A percentile compares a stretch with the other conserved stretches of the same genome.
These are phyloP conservation scores for Gasterosteus aculeatus DNA, from an alignment of 2,113 vertebrate genomes.

Conservation along the genomic window DNA sequence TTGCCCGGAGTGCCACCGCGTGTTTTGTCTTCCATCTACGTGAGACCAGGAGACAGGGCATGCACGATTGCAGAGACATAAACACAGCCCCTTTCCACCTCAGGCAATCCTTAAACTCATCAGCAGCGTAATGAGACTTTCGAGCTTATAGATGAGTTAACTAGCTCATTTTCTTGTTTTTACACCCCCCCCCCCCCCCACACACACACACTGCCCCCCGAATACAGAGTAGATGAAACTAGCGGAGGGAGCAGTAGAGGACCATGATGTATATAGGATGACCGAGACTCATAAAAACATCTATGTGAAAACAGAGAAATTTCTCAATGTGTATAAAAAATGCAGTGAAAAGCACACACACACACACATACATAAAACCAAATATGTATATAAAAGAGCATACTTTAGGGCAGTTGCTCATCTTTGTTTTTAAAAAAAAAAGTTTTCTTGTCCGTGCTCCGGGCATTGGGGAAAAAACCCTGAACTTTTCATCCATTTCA, in stretches of 20 bases:
- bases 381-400: not conserved
- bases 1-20: constrained; percentile 51
- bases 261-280: constrained; percentile 56
- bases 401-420: not conserved
- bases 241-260: constrained; percentile 28
- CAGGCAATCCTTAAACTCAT: constrained; percentile 80
- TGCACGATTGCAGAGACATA: constrained; percentile 68
- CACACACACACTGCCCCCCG: not conserved
- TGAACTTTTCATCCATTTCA: not conserved
- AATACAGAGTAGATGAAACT: constrained; percentile 46
- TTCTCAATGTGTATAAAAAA: constrained; percentile 30
- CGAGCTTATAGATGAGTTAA: constrained; percentile 83
- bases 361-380: not conserved
- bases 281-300: constrained; percentile 27
- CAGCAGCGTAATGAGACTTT: constrained; percentile 83
- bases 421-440: not conserved
- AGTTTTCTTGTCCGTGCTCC: not conserved
- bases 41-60: constrained; percentile 54
- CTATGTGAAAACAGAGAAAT: constrained; percentile 7
- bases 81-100: constrained; percentile 70
- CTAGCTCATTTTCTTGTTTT: constrained; percentile 73
- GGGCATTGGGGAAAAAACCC: not conserved
- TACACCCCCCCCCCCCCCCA: not conserved
- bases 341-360: not conserved
- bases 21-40: constrained; percentile 73